A percentile compares a stretch with the other conserved stretches of the same genome.
Evolutionary conservation across 2,888 invertebrate genomes (phyloP).

Genomic region (Hydriomena furcata): DNA sequence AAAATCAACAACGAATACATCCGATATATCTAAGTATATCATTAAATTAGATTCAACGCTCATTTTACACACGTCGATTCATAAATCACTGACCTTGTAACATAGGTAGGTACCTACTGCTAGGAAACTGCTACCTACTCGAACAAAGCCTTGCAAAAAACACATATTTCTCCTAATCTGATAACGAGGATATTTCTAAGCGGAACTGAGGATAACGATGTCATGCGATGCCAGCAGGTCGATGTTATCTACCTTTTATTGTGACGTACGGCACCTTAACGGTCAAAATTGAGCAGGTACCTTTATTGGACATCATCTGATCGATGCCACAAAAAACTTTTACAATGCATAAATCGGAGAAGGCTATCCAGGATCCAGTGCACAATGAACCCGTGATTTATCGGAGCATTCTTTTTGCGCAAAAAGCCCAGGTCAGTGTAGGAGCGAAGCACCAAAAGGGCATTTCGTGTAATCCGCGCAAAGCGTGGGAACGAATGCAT

Average conservation of each 20-base stretch:
- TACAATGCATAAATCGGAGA: conserved; percentile 65
- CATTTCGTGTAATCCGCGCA: conserved; percentile 76
- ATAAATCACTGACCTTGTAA: conserved; percentile 12
- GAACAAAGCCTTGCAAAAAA: conserved; percentile 12
- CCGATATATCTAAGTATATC: no score
- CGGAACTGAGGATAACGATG: conserved; percentile 58
- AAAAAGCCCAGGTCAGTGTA: conserved; percentile 78
- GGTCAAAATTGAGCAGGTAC: conserved; percentile 79
- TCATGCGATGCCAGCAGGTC: conserved; percentile 23
- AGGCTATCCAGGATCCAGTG: conserved; percentile 63
- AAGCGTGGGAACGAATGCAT: conserved; percentile 69
- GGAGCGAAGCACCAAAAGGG: conserved; percentile 79
- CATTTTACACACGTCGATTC: background rate
- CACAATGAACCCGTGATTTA: conserved; percentile 79
- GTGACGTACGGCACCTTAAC: conserved; percentile 79
- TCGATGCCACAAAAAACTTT: conserved; percentile 60
- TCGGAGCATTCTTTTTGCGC: conserved; percentile 75
- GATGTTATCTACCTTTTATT: conserved; percentile 72
- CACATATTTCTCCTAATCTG: conserved; percentile 17
- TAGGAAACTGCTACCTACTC: conserved; percentile 8
- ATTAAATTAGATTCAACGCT: no score
- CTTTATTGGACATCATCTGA: conserved; percentile 68
- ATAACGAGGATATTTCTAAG: conserved; percentile 41
- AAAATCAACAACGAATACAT: no score
- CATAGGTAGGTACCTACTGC: background rate